Conservation (phyloP, 2,113 vertebrate genomes). For the Alosa alosa region DNA sequence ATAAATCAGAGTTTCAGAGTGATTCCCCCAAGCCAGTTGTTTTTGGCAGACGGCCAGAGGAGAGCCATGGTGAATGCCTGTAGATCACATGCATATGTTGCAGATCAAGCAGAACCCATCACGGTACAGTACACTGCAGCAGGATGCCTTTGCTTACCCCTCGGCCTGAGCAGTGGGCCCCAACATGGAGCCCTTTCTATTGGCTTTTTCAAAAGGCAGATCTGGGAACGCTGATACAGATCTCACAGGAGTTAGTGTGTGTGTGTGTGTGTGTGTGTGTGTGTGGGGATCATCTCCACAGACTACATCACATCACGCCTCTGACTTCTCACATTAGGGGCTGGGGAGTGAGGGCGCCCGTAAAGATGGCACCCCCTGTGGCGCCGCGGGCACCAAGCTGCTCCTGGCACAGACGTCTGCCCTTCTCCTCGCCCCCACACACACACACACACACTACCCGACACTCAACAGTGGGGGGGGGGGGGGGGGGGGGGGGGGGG, state of each 20-base stretch:
- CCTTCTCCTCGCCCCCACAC: slow-evolving; percentile 5
- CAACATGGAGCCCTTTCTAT: not conserved
- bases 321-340: not conserved
- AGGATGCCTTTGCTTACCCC: not conserved
- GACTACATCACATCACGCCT: slow-evolving; percentile 9
- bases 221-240: not conserved
- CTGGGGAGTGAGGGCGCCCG: slow-evolving; percentile 16
- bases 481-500: not conserved
- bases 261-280: not conserved
- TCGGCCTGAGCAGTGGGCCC: not conserved
- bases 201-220: not conserved
- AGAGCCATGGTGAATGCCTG: not conserved
- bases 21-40: not conserved
- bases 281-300: not conserved
- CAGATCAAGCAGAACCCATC: not conserved
- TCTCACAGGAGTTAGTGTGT: not conserved
- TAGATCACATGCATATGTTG: not conserved
- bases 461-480: not conserved
- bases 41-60: not conserved
- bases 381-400: slow-evolving; percentile 16
- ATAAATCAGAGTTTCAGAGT: not conserved
- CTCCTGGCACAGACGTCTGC: slow-evolving; percentile 23
- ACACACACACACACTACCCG: no score
- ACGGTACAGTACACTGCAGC: not conserved
- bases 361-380: not conserved